These are phyloP conservation scores for Chlamydotis undulata DNA, from an alignment of 2,113 vertebrate genomes.

Conservation along the genomic window DNA sequence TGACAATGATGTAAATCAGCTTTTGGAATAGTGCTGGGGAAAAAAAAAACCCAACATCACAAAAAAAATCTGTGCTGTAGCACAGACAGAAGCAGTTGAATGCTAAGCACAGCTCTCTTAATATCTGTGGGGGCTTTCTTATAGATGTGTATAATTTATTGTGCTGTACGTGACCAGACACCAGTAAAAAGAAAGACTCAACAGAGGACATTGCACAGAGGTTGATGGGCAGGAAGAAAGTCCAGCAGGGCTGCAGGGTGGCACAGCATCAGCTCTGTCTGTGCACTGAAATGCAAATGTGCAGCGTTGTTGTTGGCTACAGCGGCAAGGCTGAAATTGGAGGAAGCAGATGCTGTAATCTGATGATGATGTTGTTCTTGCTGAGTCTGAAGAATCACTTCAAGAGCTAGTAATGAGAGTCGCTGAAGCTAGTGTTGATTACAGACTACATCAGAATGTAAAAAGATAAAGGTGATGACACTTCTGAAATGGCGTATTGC, in stretches of 20 bases:
- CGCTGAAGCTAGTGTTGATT: constrained; percentile 68
- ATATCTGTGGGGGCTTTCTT: background rate
- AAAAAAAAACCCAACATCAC: background rate
- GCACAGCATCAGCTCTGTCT: constrained; percentile 16
- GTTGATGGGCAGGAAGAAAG: background rate
- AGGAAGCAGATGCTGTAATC: constrained; percentile 68
- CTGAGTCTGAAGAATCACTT: constrained; percentile 79
- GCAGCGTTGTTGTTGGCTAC: background rate
- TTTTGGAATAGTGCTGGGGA: background rate
- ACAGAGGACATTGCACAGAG: background rate
- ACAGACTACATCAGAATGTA: constrained; percentile 65
- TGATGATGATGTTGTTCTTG: constrained; percentile 69
- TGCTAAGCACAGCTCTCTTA: background rate
- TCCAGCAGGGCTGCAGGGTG: background rate
- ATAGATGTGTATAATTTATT: background rate
- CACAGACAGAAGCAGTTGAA: background rate
- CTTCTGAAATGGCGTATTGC: constrained; percentile 15
- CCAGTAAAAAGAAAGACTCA: background rate
- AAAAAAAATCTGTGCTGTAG: background rate
- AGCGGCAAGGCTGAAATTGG: constrained; percentile 56
- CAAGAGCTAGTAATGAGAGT: constrained; percentile 77
- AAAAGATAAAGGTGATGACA: constrained; percentile 63
- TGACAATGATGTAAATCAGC: background rate
- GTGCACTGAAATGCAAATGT: constrained; percentile 31
- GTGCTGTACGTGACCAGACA: background rate